Conservation (phyloP, 64 coral and sea anemone species). For the Pocillopora verrucosa region DNA sequence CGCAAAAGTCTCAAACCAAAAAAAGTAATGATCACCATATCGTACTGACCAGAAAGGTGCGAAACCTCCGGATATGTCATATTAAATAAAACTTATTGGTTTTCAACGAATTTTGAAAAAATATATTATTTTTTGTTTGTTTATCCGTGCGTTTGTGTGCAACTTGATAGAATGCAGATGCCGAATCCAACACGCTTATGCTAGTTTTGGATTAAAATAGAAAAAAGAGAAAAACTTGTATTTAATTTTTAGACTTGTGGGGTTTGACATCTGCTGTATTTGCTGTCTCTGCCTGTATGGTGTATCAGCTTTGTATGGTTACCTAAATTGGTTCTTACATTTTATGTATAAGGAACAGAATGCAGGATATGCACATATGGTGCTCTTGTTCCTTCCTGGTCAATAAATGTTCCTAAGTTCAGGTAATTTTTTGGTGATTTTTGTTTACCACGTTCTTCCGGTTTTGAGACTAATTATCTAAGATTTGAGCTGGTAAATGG, state of each 20-base stretch:
- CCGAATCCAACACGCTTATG: not conserved
- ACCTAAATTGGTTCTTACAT: constrained; percentile 28
- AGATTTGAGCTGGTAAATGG: no score
- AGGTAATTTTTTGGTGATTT: not conserved
- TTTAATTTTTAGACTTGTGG: constrained; percentile 11
- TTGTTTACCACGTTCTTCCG: not conserved
- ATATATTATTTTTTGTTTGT: constrained; percentile 26
- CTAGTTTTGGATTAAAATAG: constrained; percentile 31
- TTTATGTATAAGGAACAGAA: constrained; percentile 25
- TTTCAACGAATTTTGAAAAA: constrained; percentile 4
- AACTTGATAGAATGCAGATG: not conserved
- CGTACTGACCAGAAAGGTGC: not conserved
- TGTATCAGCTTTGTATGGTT: constrained; percentile 23
- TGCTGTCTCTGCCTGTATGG: not conserved
- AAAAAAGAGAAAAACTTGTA: constrained; percentile 20
- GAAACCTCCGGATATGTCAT: constrained; percentile 24
- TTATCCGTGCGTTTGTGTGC: constrained; percentile 15
- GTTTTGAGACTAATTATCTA: no score
- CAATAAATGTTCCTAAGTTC: constrained; percentile 36
- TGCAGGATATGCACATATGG: not conserved
- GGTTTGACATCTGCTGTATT: constrained; percentile 5
- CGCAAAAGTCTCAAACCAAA: constrained; percentile 40
- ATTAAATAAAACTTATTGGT: constrained; percentile 9
- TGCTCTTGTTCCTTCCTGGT: constrained; percentile 12
- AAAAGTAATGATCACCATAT: constrained; percentile 30